These are phyloP conservation scores for Atta colombica DNA, from an alignment of 1,140 invertebrate genomes.

Conservation along the genomic window DNA sequence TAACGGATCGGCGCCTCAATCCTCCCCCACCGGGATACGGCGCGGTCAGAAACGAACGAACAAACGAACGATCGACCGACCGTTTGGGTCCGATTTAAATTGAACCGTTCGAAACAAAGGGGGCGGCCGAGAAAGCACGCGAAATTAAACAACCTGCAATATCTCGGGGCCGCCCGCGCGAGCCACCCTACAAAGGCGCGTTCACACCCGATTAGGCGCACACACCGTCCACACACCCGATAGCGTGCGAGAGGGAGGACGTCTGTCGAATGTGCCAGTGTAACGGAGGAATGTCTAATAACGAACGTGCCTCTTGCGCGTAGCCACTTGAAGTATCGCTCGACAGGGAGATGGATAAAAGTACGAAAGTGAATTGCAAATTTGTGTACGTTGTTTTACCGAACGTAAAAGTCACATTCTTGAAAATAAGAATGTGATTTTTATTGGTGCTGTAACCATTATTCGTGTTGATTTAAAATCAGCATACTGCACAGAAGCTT, in stretches of 20 bases:
- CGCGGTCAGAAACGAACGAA: slow-evolving; percentile 17
- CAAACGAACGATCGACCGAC: slow-evolving; percentile 45
- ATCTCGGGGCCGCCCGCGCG: slow-evolving; percentile 72
- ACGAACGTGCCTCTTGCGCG: slow-evolving; percentile 73
- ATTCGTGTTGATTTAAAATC: too few species aligned
- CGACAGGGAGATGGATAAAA: not conserved
- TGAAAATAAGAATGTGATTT: not conserved
- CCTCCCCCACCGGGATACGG: slow-evolving; percentile 20
- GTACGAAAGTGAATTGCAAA: slow-evolving; percentile 25
- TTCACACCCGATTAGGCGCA: slow-evolving; percentile 83
- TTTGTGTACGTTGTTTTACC: not conserved
- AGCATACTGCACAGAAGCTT: too few species aligned
- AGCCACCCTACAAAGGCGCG: slow-evolving; percentile 81
- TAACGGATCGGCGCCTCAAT: slow-evolving; percentile 84
- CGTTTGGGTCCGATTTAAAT: slow-evolving; percentile 74
- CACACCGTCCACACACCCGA: slow-evolving; percentile 71
- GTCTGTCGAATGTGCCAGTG: slow-evolving; percentile 63
- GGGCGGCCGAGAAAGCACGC: slow-evolving; percentile 71
- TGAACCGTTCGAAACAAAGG: slow-evolving; percentile 82
- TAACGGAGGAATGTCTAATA: slow-evolving; percentile 83
- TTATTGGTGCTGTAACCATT: too few species aligned
- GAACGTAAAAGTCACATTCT: not conserved
- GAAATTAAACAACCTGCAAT: slow-evolving; percentile 83
- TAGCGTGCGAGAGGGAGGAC: slow-evolving; percentile 56
- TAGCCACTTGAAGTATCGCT: slow-evolving; percentile 56